These are phyloP conservation scores for Chymomyza amoena DNA, from an alignment of 2,888 invertebrate species.

Conservation along the genomic window DNA sequence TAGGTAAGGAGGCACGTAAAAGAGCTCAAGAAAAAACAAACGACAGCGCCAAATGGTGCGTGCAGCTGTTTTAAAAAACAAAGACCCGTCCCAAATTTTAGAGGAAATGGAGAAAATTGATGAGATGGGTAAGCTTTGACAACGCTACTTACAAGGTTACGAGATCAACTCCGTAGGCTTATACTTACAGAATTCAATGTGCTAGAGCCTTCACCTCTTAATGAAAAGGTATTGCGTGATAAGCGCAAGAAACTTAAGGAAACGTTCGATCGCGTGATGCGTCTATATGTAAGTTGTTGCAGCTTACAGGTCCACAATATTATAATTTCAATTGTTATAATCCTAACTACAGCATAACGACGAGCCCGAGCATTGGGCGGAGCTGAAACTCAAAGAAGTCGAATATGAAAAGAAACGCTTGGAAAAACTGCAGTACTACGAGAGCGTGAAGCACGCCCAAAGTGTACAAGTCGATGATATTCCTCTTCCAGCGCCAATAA, in stretches of 20 bases:
- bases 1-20: slow-evolving; percentile 97
- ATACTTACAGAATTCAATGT: slow-evolving; percentile 91
- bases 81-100: slow-evolving; percentile 96
- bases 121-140: slow-evolving; percentile 90
- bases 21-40: slow-evolving; percentile 98
- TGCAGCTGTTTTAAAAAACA: slow-evolving; percentile 97
- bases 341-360: slow-evolving; percentile 88
- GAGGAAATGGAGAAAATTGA: slow-evolving; percentile 98
- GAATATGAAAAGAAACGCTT: slow-evolving; percentile 95
- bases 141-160: neutral
- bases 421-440: slow-evolving; percentile 93
- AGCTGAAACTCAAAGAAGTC: slow-evolving; percentile 91
- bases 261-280: slow-evolving; percentile 94
- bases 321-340: neutral
- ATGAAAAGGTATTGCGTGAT: slow-evolving; percentile 97
- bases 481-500: slow-evolving; percentile 90
- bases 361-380: slow-evolving; percentile 95
- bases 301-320: slow-evolving; percentile 40
- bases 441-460: slow-evolving; percentile 96
- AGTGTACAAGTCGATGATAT: slow-evolving; percentile 97
- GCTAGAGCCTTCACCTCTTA: slow-evolving; percentile 94
- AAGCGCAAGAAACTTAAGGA: slow-evolving; percentile 97
- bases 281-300: slow-evolving; percentile 91
- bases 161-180: neutral
- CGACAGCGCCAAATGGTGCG: slow-evolving; percentile 97